Evolutionary conservation across 1,140 invertebrate genomes (phyloP), one percentile per base, ranked within the genome.

Genomic region (Brachionus asplanchnoidis): DNA sequence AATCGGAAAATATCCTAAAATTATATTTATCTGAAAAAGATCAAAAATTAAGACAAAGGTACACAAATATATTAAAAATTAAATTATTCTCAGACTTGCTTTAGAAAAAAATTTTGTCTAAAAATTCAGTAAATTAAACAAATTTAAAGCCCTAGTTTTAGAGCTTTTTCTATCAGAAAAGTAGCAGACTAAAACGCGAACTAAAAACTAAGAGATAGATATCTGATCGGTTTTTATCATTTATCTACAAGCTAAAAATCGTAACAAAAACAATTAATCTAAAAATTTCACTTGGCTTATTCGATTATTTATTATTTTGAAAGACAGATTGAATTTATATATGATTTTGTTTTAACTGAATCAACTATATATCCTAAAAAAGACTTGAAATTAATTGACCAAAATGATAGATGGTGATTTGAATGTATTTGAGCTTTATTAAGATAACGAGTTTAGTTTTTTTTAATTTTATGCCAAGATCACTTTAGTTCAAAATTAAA

Each of bases 241-340:
- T 60, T 60, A 17, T 60, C 53, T 60, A 60, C n/a, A 20, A 60
- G 1, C 9, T 20, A 60, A 20, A 23, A 60, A 60, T 60, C 20
- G 53, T 20, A n/a, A 20, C 20, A 8, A 73, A 73, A 73, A 42
- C 68, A 73, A 73, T 73, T 20, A 73, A 73, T 73, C 68, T 73
- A 40, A 73, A 73, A 60, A 46, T 28, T 28, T 68, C 65, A 32
- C 65, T 73, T 73, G n/a, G 32, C 36, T 73, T 40, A 42, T 73
- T 73, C 68, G 68, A 73, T 73, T 17, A 42, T 40, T 73, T 73
- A 73, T 73, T 40, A 36, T 36, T 40, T 20, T 73, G 32, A 40
- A 20, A 42, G 32, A 42, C 17, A 73, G 40, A 42, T 42, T 20
- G 17, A 40, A 20, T 73, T 46, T 46, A 46, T 73, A 73, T 73